A percentile compares a stretch with the other conserved stretches of the same genome.
Evolutionary conservation across 2,888 invertebrate genomes (phyloP).

Genomic region (Pristionchus japonicus): DNA sequence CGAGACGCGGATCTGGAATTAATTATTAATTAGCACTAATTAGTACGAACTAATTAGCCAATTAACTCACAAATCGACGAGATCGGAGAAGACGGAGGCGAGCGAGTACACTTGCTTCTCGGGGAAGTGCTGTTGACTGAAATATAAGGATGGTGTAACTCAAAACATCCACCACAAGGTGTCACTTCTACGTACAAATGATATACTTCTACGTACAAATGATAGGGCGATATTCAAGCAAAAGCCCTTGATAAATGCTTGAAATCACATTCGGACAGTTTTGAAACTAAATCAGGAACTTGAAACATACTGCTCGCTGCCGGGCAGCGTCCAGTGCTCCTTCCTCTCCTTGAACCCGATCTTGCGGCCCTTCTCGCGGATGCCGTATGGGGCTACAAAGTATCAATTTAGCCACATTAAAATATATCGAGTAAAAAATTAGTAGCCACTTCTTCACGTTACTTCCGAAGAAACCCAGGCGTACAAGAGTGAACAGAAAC

Average conservation of each 20-base stretch:
- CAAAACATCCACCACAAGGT: too few relatives aligned
- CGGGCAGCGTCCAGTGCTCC: slow-evolving; percentile 60
- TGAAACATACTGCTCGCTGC: slow-evolving; percentile 53
- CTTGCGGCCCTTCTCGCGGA: slow-evolving; percentile 91
- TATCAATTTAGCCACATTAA: too few relatives aligned
- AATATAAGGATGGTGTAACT: slow-evolving; percentile 54
- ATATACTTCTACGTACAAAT: too few relatives aligned
- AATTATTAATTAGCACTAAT: background rate
- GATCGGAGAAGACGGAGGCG: slow-evolving; percentile 86
- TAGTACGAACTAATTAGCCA: background rate
- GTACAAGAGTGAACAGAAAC: too few relatives aligned
- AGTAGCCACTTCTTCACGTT: too few relatives aligned
- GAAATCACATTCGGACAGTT: background rate
- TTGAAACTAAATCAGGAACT: background rate
- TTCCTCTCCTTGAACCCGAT: slow-evolving; percentile 80
- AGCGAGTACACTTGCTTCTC: slow-evolving; percentile 87
- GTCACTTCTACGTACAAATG: too few relatives aligned
- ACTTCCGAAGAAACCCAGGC: too few relatives aligned
- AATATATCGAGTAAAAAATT: too few relatives aligned
- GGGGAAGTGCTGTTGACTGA: slow-evolving; percentile 76
- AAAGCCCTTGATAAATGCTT: background rate
- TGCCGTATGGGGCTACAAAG: slow-evolving; percentile 92
- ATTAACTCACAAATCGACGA: slow-evolving; percentile 79
- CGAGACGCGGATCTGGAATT: slow-evolving; percentile 81
- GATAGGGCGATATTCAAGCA: too few relatives aligned